Evolutionary conservation across 2,888 invertebrate genomes (phyloP).

Genomic region (Hymenopus coronatus): DNA sequence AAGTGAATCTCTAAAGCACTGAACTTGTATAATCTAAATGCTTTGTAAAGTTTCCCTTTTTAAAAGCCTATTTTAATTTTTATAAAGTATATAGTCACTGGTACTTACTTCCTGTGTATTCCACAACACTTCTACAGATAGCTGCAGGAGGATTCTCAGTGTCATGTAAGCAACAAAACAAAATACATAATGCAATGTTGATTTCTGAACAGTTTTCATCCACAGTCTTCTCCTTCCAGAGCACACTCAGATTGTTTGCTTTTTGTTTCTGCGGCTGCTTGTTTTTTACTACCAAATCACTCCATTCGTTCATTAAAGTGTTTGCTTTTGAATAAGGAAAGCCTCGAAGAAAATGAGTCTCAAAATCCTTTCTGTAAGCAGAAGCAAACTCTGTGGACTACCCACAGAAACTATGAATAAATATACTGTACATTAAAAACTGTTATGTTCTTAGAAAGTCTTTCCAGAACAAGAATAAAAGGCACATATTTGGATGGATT

Average conservation of each 20-base stretch:
- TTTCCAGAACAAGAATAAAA: too few species aligned
- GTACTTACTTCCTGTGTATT: constrained; percentile 31
- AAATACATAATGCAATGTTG: constrained; percentile 54
- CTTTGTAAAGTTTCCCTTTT: too few species aligned
- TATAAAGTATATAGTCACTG: constrained; percentile 49
- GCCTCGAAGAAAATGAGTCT: constrained; percentile 54
- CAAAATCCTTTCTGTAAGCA: constrained; percentile 49
- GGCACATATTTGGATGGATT: too few species aligned
- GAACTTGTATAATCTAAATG: too few species aligned
- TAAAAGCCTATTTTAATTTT: background rate
- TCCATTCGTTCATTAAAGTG: background rate
- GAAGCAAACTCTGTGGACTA: constrained; percentile 12
- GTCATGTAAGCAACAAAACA: constrained; percentile 53
- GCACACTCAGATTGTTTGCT: background rate
- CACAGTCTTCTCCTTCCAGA: constrained; percentile 37
- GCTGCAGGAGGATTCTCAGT: constrained; percentile 33
- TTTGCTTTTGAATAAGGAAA: constrained; percentile 55
- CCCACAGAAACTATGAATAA: background rate
- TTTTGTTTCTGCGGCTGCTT: background rate
- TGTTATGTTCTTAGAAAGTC: too few species aligned
- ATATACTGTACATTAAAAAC: background rate
- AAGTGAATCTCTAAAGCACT: too few species aligned
- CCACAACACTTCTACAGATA: background rate
- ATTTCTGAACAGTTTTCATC: constrained; percentile 52
- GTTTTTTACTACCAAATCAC: background rate